phyloP scores from a whole-genome alignment of 2,797 vertebrate species.

The Siniperca undulata region DNA sequence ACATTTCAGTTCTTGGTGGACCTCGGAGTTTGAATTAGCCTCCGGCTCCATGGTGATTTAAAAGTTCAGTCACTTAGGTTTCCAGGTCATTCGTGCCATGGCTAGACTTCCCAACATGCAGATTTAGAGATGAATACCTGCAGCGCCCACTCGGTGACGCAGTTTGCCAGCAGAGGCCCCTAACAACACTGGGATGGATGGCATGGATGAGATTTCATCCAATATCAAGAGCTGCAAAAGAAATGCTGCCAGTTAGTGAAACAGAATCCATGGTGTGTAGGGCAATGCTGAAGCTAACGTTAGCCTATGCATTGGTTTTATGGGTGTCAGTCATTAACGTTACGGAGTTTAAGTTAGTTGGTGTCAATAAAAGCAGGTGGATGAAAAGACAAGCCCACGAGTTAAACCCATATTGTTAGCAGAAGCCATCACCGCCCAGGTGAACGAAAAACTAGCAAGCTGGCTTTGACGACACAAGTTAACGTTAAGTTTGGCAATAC shows the following conservation, averaged over 20 bases:
- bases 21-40: conserved; percentile 72
- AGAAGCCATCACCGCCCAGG: conserved; percentile 34
- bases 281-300: neutral
- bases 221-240: conserved; percentile 60
- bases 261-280: neutral
- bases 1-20: conserved; percentile 68
- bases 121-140: conserved; percentile 80
- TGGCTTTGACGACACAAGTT: conserved; percentile 27
- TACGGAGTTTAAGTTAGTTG: neutral
- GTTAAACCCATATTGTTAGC: conserved; percentile 28
- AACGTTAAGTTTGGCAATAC: conserved; percentile 34
- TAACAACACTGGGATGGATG: conserved; percentile 63
- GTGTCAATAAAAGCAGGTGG: conserved; percentile 31
- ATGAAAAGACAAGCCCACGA: conserved; percentile 29
- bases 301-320: neutral
- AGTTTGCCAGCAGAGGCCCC: conserved; percentile 81
- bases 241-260: conserved; percentile 43
- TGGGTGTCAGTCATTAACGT: neutral
- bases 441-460: conserved; percentile 34
- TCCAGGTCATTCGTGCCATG: conserved; percentile 81
- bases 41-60: conserved; percentile 84
- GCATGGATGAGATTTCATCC: conserved; percentile 67
- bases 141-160: conserved; percentile 86
- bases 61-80: conserved; percentile 70
- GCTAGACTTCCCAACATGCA: conserved; percentile 76